phyloP scores from a whole-genome alignment of 2,113 vertebrate species.

The Cinclus mexicanus region DNA sequence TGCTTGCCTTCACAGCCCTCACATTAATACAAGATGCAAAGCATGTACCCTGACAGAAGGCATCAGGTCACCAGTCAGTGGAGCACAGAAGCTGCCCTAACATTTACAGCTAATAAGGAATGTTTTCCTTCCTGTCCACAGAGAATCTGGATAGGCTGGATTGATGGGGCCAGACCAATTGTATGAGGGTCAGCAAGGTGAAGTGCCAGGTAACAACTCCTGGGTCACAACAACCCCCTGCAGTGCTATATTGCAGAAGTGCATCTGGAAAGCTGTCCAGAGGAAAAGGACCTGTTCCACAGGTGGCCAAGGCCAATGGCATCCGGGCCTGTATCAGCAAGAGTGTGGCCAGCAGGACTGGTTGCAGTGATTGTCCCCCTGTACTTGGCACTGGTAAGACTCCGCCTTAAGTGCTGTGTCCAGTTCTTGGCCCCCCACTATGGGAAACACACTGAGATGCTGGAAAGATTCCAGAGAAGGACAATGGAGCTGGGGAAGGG shows the following conservation, averaged over 20 bases:
- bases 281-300: background rate
- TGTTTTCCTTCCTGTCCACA: background rate
- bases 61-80: background rate
- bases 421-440: background rate
- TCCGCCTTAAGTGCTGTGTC: too few species aligned
- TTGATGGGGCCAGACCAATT: background rate
- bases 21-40: background rate
- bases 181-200: background rate
- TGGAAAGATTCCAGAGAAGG: background rate
- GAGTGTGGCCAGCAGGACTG: background rate
- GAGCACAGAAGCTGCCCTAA: background rate
- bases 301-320: background rate
- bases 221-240: background rate
- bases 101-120: background rate
- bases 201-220: background rate
- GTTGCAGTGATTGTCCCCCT: too few species aligned
- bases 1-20: background rate
- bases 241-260: background rate
- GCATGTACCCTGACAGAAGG: background rate
- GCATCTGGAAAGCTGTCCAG: background rate
- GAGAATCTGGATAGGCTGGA: background rate
- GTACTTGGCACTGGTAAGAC: background rate
- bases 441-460: background rate
- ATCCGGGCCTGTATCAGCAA: background rate
- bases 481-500: rapidly evolving